Conservation (phyloP, 1,140 invertebrate genomes). For the Drosophila mojavensis region DNA sequence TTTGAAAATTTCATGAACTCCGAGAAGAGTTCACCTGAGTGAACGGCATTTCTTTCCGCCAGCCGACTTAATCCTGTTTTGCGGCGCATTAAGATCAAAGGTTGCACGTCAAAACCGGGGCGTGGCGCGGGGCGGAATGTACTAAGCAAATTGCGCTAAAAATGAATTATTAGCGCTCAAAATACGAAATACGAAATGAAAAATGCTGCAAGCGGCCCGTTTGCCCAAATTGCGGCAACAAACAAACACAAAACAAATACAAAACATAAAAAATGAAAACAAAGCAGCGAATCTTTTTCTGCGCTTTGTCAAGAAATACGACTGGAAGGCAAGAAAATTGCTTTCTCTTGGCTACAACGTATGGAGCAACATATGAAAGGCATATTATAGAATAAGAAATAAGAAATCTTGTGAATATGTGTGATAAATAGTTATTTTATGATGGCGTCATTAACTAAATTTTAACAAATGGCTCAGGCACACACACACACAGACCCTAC, state of each 20-base stretch:
- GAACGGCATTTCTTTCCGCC: constrained; percentile 29
- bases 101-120: background rate
- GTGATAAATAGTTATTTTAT: constrained; percentile 14
- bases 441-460: constrained; percentile 45
- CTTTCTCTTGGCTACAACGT: constrained; percentile 11
- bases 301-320: constrained; percentile 69
- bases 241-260: constrained; percentile 1
- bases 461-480: too few species aligned
- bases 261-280: constrained; percentile 2
- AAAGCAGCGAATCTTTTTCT: constrained; percentile 7
- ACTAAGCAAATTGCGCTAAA: constrained; percentile 75
- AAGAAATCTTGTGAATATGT: too few species aligned
- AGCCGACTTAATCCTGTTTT: constrained; percentile 60
- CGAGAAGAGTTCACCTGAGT: constrained; percentile 25
- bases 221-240: constrained; percentile 64
- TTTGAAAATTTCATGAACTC: constrained; percentile 79
- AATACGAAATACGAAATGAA: constrained; percentile 50
- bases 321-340: constrained; percentile 67
- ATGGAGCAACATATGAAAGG: background rate
- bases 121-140: background rate
- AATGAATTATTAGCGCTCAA: constrained; percentile 79
- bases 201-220: constrained; percentile 66
- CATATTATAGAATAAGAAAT: background rate
- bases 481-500: too few species aligned
- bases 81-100: constrained; percentile 34